phyloP scores from a whole-genome alignment of 2,888 invertebrate species.

The Campoletis raptor region DNA sequence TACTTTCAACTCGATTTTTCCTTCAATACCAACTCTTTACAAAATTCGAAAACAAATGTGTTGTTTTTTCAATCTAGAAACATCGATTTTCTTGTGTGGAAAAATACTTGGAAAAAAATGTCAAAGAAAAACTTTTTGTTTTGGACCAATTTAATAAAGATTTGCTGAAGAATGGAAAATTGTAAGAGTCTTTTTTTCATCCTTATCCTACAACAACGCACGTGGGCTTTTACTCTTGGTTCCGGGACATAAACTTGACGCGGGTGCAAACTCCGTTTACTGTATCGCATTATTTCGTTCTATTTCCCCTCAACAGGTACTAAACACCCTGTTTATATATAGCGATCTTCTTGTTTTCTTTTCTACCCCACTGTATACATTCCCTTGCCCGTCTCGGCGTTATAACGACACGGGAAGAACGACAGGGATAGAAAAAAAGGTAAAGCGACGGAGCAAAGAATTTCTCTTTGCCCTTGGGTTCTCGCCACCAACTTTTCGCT shows the following conservation, averaged over 20 bases:
- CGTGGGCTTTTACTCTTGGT: constrained; percentile 12
- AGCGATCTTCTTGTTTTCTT: constrained; percentile 32
- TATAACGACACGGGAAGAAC: constrained; percentile 28
- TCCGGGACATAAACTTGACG: constrained; percentile 59
- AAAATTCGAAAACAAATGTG: not conserved
- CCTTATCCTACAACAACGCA: not conserved
- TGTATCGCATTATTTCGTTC: constrained; percentile 59
- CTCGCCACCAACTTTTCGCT: constrained; percentile 55
- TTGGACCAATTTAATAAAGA: not conserved
- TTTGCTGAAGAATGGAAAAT: not conserved
- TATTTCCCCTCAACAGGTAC: constrained; percentile 67
- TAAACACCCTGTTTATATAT: constrained; percentile 53
- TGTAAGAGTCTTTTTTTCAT: not conserved
- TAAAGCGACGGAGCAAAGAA: constrained; percentile 34
- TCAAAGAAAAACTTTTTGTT: not conserved
- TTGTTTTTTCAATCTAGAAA: not conserved
- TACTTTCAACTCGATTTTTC: not conserved
- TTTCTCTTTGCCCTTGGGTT: constrained; percentile 28
- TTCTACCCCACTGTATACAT: constrained; percentile 14
- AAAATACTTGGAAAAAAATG: not conserved
- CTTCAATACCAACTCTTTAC: not conserved
- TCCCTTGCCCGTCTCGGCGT: constrained; percentile 4
- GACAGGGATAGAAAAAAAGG: constrained; percentile 9
- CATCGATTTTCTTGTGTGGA: not conserved
- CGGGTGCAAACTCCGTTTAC: constrained; percentile 30